A percentile compares a stretch with the other conserved stretches of the same genome.
These are phyloP conservation scores for Malurus splendens DNA, from an alignment of 2,797 vertebrate species.

Conservation along the genomic window DNA sequence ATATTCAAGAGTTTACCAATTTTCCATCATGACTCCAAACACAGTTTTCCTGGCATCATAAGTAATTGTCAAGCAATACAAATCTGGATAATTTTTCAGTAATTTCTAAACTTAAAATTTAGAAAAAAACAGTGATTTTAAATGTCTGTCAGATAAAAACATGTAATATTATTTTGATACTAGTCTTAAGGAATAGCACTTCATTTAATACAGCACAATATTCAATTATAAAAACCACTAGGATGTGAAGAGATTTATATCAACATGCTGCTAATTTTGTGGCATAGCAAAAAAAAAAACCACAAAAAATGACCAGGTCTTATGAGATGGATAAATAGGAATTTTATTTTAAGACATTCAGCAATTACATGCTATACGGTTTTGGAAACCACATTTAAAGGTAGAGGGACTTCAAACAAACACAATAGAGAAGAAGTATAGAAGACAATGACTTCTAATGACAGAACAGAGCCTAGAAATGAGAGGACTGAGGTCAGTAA, in stretches of 20 bases:
- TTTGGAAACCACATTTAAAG: neutral
- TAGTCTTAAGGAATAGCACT: neutral
- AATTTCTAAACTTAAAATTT: slow-evolving; percentile 58
- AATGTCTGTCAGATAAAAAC: neutral
- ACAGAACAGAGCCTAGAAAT: neutral
- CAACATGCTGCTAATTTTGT: neutral
- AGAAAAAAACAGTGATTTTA: neutral
- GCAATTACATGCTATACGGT: neutral
- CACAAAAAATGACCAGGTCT: neutral
- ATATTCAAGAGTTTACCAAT: slow-evolving; percentile 40
- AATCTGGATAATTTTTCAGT: slow-evolving; percentile 59
- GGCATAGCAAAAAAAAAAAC: neutral
- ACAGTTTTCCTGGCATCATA: slow-evolving; percentile 39
- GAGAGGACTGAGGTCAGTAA: neutral
- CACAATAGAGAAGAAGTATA: neutral
- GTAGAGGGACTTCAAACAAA: neutral
- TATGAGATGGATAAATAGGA: neutral
- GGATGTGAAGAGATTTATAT: neutral
- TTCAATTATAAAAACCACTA: neutral
- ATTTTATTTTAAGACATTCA: neutral
- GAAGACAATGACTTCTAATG: neutral
- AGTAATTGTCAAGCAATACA: slow-evolving; percentile 63
- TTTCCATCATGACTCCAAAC: slow-evolving; percentile 60
- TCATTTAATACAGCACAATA: neutral
- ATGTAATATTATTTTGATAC: neutral